Evolutionary conservation across 2,797 vertebrate species (phyloP), one percentile per base, ranked within the genome.

Genomic region (Danio kyathit): DNA sequence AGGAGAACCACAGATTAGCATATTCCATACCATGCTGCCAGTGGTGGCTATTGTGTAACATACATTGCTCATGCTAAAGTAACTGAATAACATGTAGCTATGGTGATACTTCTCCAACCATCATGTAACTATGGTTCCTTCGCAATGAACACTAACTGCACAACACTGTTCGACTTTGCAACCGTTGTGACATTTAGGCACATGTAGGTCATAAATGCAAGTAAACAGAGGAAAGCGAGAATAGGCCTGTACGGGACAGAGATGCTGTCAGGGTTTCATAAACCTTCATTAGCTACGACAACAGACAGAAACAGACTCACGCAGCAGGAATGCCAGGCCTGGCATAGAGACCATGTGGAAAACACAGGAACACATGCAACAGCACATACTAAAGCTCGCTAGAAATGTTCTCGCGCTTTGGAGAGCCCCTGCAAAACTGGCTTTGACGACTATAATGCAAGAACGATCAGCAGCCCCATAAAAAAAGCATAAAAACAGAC

Each of bases 261-360:
- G 84, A 66, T 66, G 59, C 54, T 85, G 59, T 60, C 82, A 69
- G 65, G 17, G 54, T 56, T 83, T 83, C 66, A 79, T 79, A 83
- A 90, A 86, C 77, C 85, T 87, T 90, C 75, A 69, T 85, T 92
- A 80, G 74, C 74, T 82, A 89, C 88, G 89, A 90, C 88, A 87
- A 90, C 87, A 80, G 76, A 87, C 83, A 89, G 83, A 89, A 75
- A 88, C 79, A 79, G 82, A 84, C 90, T 92, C 91, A 92, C 70
- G 77, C 89, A 88, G 85, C 85, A 92, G 92, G 90, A 93, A 94
- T 93, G 92, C 89, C 87, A 92, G 90, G 89, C 92, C 92, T 93
- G 91, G 90, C 88, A 90, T 90, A 87, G 88, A 90, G 89, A 93
- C 91, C 90, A 91, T 91, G 93, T 92, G 91, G 89, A 77, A 74